Percentiles rank a stretch among this genome's conserved stretches.
phyloP scores from a whole-genome alignment of 2,888 invertebrate species.

The Stenotaenia linearis region DNA sequence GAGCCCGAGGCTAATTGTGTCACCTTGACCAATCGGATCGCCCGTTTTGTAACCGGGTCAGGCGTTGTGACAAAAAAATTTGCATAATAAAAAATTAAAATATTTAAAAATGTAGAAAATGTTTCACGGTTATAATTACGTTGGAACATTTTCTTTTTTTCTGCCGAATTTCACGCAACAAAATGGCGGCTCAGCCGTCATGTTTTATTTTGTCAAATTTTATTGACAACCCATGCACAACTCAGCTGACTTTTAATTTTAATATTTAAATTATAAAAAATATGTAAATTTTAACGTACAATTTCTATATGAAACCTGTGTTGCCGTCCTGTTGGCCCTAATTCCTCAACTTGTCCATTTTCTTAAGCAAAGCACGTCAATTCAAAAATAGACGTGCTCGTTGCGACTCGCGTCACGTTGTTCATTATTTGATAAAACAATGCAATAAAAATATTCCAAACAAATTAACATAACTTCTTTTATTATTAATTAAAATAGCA shows the following conservation, averaged over 20 bases:
- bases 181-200: background rate
- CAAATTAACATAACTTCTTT: background rate
- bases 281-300: background rate
- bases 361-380: background rate
- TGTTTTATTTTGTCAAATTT: background rate
- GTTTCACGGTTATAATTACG: no score
- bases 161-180: background rate
- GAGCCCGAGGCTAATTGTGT: background rate
- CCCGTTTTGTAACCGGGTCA: no score
- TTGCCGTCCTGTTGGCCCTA: slow-evolving; percentile 1
- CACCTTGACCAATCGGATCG: background rate
- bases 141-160: background rate
- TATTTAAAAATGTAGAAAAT: no score
- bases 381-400: background rate
- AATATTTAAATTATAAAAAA: background rate
- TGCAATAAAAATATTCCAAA: background rate
- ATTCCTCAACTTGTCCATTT: background rate
- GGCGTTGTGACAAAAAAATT: no score
- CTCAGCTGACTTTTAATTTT: background rate
- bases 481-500: no score
- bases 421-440: background rate
- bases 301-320: slow-evolving; percentile 5
- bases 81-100: no score
- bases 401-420: background rate
- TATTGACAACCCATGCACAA: background rate